Evolutionary conservation across 1,140 invertebrate genomes (phyloP).

Genomic region (Musca vetustissima): DNA sequence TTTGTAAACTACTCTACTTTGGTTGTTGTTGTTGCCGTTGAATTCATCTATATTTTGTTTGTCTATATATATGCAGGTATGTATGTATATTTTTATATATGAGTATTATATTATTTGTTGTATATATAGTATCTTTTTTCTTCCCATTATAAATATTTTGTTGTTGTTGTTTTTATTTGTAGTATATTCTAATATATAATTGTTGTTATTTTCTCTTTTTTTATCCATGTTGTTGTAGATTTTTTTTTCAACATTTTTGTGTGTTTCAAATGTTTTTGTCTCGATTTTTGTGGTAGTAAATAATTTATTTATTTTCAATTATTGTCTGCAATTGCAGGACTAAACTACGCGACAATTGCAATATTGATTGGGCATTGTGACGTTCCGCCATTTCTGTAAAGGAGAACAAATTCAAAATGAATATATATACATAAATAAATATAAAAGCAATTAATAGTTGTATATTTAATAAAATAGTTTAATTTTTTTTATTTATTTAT

Average conservation of each 20-base stretch:
- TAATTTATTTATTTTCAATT: conserved; percentile 82
- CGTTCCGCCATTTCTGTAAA: conserved; percentile 91
- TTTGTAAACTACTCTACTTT: no score
- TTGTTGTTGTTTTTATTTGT: background rate
- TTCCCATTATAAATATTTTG: background rate
- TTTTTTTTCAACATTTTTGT: no score
- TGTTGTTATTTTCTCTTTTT: no score
- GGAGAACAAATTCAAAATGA: background rate
- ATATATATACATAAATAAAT: background rate
- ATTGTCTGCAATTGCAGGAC: conserved; percentile 86
- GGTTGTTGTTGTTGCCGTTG: no score
- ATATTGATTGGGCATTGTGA: conserved; percentile 79
- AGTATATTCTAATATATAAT: no score
- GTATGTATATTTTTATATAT: conserved; percentile 8
- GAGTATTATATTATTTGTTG: background rate
- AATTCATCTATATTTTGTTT: no score
- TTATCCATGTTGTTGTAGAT: no score
- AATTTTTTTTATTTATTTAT: conserved; percentile 2
- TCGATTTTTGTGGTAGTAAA: no score
- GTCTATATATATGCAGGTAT: background rate
- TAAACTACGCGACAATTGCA: conserved; percentile 79
- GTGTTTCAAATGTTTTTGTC: no score
- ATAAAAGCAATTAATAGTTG: background rate
- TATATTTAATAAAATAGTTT: background rate
- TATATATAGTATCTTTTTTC: background rate